Evolutionary conservation across 2,888 invertebrate genomes (phyloP).

Genomic region (Mayetiola destructor): DNA sequence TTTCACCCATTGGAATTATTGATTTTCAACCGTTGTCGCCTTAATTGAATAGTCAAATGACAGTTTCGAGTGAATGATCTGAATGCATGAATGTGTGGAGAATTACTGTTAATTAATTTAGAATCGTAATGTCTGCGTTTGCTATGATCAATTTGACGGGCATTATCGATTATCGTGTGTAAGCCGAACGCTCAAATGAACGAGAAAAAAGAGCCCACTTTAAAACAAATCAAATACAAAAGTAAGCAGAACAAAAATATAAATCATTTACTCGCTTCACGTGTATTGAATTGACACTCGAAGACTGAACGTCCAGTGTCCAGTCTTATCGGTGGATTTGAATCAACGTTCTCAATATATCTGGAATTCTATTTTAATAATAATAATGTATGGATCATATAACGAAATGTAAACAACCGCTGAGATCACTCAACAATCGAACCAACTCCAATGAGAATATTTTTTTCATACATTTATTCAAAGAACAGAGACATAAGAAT

Average conservation of each 20-base stretch:
- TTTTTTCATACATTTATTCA: too few relatives aligned
- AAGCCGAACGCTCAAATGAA: too few relatives aligned
- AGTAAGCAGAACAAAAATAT: neutral
- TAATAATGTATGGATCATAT: too few relatives aligned
- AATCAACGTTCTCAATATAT: neutral
- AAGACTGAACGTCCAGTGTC: neutral
- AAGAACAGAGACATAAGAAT: neutral
- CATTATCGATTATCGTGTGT: too few relatives aligned
- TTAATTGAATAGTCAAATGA: neutral
- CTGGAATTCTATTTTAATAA: neutral
- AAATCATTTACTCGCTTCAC: neutral
- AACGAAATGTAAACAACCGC: too few relatives aligned
- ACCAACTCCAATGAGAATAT: too few relatives aligned
- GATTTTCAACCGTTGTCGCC: neutral
- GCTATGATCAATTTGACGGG: too few relatives aligned
- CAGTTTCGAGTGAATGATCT: neutral
- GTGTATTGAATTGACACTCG: neutral
- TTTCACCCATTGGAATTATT: neutral
- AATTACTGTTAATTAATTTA: conserved; percentile 9
- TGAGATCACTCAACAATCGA: too few relatives aligned
- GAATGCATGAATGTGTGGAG: neutral
- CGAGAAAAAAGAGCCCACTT: too few relatives aligned
- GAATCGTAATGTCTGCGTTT: conserved; percentile 3
- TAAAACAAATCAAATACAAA: neutral
- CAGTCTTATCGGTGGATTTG: neutral